Evolutionary conservation across 2,888 invertebrate species (phyloP), one percentile per base, ranked within the genome.

Genomic region (Cetonia aurata): DNA sequence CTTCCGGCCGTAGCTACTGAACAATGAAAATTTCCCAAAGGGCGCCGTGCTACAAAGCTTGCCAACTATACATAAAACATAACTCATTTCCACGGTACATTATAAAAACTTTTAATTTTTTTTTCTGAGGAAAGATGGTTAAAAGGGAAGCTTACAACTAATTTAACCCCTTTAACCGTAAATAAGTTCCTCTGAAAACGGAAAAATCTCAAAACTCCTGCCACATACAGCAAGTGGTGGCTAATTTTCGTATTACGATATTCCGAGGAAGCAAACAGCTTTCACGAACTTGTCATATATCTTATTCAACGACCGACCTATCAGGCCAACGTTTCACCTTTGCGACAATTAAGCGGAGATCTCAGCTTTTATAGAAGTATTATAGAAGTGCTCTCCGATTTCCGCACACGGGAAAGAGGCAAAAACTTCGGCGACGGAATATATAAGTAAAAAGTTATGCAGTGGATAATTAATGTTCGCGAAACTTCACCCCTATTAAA

Each of bases 201-300:
- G 9, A 37, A 37, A 37, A 37, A 37, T 37, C 37, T 37, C 37
- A 9, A 37, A 6, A 6, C 37, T 37, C 10, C 6, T 48, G n/a
- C 13, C 17, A 48, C 8, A 48, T 37, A 37, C 1, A 37, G 37
- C 37, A 37, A 37, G 9, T 6, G 37, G 37, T 37, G 2, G 6
- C 37, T 56, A 56, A 57, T 42, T 57, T 57, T 42, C 41, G 15
- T 12, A 57, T 57, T 42, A 57, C 42, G 10, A 4, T 42, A 42
- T 15, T 15, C 41, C 25, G 41, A 42, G 33, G 37, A 57, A 19
- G 42, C n/a, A n/a, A 17, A 13, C 41, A 13, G 25, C 25, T 15
- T 42, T 42, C 57, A 57, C 41, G 42, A 57, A 57, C 42, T 57
- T 57, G 57, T 37, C 55, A 42, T 57, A 44, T 19, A 57, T 57